These are phyloP conservation scores for Nomada hirtipes DNA, from an alignment of 2,888 invertebrate genomes.

Conservation along the genomic window DNA sequence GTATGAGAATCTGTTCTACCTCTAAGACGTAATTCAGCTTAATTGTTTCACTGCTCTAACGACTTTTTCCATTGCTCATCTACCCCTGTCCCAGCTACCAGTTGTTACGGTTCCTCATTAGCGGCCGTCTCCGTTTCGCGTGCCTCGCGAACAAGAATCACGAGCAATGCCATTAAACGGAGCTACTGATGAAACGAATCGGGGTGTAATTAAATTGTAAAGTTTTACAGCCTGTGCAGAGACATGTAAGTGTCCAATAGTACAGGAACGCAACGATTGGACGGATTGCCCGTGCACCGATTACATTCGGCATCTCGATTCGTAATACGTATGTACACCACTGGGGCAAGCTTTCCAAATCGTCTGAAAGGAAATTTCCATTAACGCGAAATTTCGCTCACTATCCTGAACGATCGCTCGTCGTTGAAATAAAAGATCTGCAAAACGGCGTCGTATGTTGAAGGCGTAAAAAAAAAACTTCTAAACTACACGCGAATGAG, in stretches of 20 bases:
- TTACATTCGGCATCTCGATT: background rate
- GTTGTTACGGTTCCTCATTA: background rate
- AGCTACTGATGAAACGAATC: constrained; percentile 9
- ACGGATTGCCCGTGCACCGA: background rate
- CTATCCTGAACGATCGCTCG: background rate
- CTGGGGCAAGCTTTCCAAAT: background rate
- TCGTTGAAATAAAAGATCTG: background rate
- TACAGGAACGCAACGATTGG: background rate
- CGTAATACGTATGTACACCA: background rate
- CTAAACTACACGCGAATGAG: background rate
- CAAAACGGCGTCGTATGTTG: background rate
- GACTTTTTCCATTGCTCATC: constrained; percentile 8
- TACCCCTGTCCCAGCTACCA: background rate
- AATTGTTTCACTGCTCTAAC: constrained; percentile 35
- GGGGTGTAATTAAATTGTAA: constrained; percentile 21
- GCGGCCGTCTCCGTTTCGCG: constrained; percentile 2
- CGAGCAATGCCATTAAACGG: constrained; percentile 12
- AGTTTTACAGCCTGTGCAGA: background rate
- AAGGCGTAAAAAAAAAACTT: background rate
- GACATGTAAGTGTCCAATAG: background rate
- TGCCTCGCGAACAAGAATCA: background rate
- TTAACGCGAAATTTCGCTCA: background rate
- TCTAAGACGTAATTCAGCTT: constrained; percentile 35
- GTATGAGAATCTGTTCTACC: constrained; percentile 31
- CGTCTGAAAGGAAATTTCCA: background rate